phyloP scores from a whole-genome alignment of 2,113 vertebrate species.

The Brachirus orientalis region DNA sequence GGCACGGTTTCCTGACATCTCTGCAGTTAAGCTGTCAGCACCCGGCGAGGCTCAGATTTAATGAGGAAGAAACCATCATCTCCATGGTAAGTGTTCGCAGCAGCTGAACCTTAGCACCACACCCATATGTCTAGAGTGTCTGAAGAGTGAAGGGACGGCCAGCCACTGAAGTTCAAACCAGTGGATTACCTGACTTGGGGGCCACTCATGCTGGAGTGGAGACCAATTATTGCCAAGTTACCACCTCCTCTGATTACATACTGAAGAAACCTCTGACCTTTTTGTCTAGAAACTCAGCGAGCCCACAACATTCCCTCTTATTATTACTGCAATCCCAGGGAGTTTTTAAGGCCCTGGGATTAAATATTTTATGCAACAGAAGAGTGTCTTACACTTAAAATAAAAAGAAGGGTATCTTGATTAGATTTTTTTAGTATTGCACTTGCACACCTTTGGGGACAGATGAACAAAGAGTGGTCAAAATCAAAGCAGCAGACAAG shows the following conservation, averaged over 20 bases:
- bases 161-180: slow-evolving; percentile 59
- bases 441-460: background rate
- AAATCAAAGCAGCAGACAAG: too few relatives aligned
- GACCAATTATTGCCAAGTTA: slow-evolving; percentile 73
- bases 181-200: slow-evolving; percentile 71
- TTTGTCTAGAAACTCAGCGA: slow-evolving; percentile 34
- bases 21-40: slow-evolving; percentile 81
- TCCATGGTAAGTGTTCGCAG: slow-evolving; percentile 67
- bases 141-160: slow-evolving; percentile 57
- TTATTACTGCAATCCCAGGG: slow-evolving; percentile 14
- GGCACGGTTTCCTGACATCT: slow-evolving; percentile 73
- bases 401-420: too few relatives aligned
- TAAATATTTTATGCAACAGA: background rate
- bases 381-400: too few relatives aligned
- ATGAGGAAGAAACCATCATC: slow-evolving; percentile 53
- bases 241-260: slow-evolving; percentile 77
- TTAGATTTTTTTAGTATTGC: background rate
- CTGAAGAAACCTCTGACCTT: slow-evolving; percentile 60
- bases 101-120: slow-evolving; percentile 68
- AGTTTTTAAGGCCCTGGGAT: background rate
- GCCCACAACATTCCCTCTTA: slow-evolving; percentile 19
- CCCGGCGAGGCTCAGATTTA: slow-evolving; percentile 66
- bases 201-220: slow-evolving; percentile 65
- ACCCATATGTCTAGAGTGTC: slow-evolving; percentile 54
- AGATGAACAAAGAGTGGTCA: too few relatives aligned